phyloP scores from a whole-genome alignment of 2,888 invertebrate genomes.

The Eupelmus urozonus region DNA sequence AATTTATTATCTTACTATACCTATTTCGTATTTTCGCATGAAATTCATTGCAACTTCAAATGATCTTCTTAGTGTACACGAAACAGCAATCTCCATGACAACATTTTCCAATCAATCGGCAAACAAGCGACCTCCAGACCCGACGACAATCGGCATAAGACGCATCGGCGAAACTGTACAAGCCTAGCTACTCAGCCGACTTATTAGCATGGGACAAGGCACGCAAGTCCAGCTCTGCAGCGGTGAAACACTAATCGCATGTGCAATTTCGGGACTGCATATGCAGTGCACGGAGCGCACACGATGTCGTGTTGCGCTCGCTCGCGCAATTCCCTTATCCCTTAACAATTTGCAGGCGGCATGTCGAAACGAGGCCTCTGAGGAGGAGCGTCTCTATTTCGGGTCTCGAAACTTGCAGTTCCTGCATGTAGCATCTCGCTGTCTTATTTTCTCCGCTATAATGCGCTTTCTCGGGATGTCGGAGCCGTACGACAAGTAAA shows the following conservation, averaged over 20 bases:
- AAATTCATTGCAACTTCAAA: too few relatives aligned
- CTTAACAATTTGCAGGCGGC: constrained; percentile 74
- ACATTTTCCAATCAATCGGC: too few relatives aligned
- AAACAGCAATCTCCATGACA: too few relatives aligned
- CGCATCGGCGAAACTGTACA: too few relatives aligned
- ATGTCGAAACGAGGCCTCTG: constrained; percentile 61
- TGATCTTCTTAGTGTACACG: too few relatives aligned
- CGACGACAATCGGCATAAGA: too few relatives aligned
- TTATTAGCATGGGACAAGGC: constrained; percentile 22
- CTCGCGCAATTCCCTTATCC: constrained; percentile 72
- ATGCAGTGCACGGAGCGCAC: too few relatives aligned
- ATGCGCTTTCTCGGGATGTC: constrained; percentile 5
- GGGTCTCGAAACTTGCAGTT: background rate
- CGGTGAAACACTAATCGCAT: background rate
- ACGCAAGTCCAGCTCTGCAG: background rate
- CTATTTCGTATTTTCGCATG: too few relatives aligned
- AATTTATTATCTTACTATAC: too few relatives aligned
- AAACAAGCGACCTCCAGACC: too few relatives aligned
- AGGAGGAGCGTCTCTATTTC: constrained; percentile 10
- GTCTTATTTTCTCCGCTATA: constrained; percentile 51
- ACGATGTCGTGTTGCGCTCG: constrained; percentile 67
- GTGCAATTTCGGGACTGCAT: constrained; percentile 48
- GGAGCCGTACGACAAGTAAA: too few relatives aligned
- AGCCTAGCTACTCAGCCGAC: background rate
- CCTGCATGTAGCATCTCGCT: constrained; percentile 1